Evolutionary conservation across 2,888 invertebrate genomes (phyloP), one percentile per base, ranked within the genome.

Genomic region (Agapetus fuscipes): DNA sequence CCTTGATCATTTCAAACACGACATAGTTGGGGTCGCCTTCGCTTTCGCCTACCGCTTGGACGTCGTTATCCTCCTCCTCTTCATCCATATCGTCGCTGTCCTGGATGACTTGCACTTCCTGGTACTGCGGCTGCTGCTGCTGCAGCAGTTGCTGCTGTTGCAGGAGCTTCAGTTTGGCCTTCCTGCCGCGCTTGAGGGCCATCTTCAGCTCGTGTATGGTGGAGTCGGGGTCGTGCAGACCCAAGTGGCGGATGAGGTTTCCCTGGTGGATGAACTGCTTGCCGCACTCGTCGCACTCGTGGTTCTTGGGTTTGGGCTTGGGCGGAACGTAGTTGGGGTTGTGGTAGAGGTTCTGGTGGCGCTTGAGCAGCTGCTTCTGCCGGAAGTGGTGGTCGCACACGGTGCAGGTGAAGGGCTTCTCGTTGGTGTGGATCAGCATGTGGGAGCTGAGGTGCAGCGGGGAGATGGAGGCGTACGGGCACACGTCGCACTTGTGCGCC

Each of bases 391-490:
- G 86, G 53, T 88, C 83, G 57, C 95, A 96, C 43, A 79, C 73
- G 35, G 86, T 82, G 58, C 95, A 96, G 41, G 78, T 75, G 61
- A 81, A 95, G 0, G 96, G 95, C 56, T 95, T 95, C 59, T 91
- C 84, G 56, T 91, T 91, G 0, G 94, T 91, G 58, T 96, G 96
- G 46, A 94, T 90, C 17, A 94, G 74, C 78, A 94, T 83, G 61
- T 96, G 96, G 3, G 90, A 89, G 60, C 93, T 91, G 34, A 96
- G 74, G 56, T 94, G 94, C 2, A 94, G 81, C 45, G 87, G 80
- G 0, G 91, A 91, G 43, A 91, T 86, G 2, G 94, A 93, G 1
- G 94, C 91, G 62, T 95, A 96, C 2, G 91, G 86, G 57, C 96
- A 96, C 3, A 91, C 62, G 50, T 87, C 87, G 60, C 96, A 96